Evolutionary conservation across 2,113 vertebrate genomes (phyloP), one percentile per base, ranked within the genome.

Genomic region (Pristiophorus japonicus): DNA sequence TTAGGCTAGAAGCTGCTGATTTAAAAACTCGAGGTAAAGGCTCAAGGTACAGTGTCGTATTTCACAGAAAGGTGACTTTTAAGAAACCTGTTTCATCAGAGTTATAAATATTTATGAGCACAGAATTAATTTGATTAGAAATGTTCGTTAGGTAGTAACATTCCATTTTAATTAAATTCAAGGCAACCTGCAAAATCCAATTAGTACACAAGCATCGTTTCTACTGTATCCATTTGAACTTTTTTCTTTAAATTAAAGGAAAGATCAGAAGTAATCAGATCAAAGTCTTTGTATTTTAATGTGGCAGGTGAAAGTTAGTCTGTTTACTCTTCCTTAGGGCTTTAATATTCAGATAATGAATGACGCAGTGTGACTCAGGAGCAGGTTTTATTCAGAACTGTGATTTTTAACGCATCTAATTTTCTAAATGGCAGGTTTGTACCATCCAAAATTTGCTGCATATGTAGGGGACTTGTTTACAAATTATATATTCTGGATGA

Each of bases 81-180:
- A 42, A 18, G 18, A 93, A 90, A 65, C 2, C 63, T 47, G n/a
- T 93, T 59, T 34, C 22, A 27, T 42, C 6, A 22, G 63, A 30
- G 0, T 70, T 67, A 94, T 67, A 47, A 94, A 94, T 94, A 94
- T 67, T 67, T 94, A 70, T 94, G 42, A 42, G 51, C 4, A 65
- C n/a, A 38, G 59, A 12, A 94, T 67, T 94, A 67, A 94, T 30
- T 22, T 67, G n/a, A 47, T 45, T 67, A 47, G 38, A 67, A 67
- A 67, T 70, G 20, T 67, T 94, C 70, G 65, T 16, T 16, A 14
- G 30, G 38, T 2, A 67, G 38, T 67, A 47, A 66, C 38, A 67
- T 65, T 18, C 90, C 16, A 42, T 67, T 67, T 94, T 47, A 67
- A 70, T 94, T 94, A 93, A 93, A 93, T 42, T n/a, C 22, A 66